Evolutionary conservation across 2,797 vertebrate species (phyloP).

Genomic region (Helarctos malayanus): DNA sequence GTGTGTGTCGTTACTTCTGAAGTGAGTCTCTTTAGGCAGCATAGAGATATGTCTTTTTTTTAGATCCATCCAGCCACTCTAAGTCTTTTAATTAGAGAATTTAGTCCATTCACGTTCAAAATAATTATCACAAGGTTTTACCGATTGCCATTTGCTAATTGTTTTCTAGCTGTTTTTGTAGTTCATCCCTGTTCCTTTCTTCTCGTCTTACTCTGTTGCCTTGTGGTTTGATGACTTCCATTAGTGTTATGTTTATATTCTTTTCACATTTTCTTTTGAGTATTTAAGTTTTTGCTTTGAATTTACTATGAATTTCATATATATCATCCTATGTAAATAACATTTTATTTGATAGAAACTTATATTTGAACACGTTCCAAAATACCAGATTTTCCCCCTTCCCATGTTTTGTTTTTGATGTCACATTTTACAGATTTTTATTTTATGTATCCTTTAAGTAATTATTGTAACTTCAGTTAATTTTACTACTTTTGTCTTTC

Average conservation of each 20-base stretch:
- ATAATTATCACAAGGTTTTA: background rate
- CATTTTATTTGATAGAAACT: background rate
- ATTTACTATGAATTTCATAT: background rate
- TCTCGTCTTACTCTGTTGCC: background rate
- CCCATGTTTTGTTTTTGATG: background rate
- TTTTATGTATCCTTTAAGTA: background rate
- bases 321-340: background rate
- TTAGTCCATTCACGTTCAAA: background rate
- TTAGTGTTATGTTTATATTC: background rate
- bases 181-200: background rate
- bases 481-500: background rate
- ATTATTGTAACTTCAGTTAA: background rate
- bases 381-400: background rate
- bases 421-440: background rate
- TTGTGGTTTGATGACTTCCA: background rate
- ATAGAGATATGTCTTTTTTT: background rate
- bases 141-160: background rate
- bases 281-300: background rate
- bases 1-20: background rate
- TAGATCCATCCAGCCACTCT: background rate
- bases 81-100: background rate
- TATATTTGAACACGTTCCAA: background rate
- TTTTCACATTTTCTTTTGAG: background rate
- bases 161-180: background rate
- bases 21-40: background rate